phyloP scores from a whole-genome alignment of 2,888 invertebrate species.

The Ecliptopera silaceata region DNA sequence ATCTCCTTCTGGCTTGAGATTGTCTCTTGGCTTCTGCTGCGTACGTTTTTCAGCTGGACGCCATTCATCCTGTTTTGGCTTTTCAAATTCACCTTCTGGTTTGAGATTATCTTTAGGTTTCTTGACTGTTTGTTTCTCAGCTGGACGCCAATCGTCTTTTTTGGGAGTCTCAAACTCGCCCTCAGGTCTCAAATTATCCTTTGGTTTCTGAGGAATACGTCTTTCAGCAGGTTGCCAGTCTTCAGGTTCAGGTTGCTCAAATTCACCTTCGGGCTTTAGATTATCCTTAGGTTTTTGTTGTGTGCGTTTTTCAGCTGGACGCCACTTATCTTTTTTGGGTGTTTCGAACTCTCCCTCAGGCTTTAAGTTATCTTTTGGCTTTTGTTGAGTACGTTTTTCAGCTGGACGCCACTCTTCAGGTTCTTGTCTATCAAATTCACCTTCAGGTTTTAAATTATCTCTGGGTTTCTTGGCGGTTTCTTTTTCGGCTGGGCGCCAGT shows the following conservation, averaged over 20 bases:
- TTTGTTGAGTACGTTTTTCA: slow-evolving; percentile 42
- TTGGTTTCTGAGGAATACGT: slow-evolving; percentile 58
- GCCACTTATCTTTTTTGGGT: slow-evolving; percentile 48
- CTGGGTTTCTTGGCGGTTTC: slow-evolving; percentile 57
- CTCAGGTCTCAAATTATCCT: slow-evolving; percentile 66
- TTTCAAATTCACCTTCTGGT: slow-evolving; percentile 80
- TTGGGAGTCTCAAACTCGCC: slow-evolving; percentile 57
- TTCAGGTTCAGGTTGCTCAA: slow-evolving; percentile 70
- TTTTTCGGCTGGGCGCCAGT: slow-evolving; percentile 67
- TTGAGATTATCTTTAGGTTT: slow-evolving; percentile 79
- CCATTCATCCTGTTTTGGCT: slow-evolving; percentile 29
- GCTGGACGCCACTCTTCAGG: slow-evolving; percentile 43
- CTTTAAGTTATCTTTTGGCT: slow-evolving; percentile 67
- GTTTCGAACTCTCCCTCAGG: slow-evolving; percentile 71
- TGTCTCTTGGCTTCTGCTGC: slow-evolving; percentile 53
- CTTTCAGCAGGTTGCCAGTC: slow-evolving; percentile 69
- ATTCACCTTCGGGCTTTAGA: slow-evolving; percentile 82
- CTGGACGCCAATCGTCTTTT: slow-evolving; percentile 52
- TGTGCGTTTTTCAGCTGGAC: slow-evolving; percentile 72
- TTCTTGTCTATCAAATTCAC: slow-evolving; percentile 66
- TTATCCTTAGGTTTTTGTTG: slow-evolving; percentile 84
- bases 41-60: slow-evolving; percentile 46
- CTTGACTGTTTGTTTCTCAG: slow-evolving; percentile 42
- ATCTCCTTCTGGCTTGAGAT: slow-evolving; percentile 80
- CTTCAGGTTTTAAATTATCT: slow-evolving; percentile 69